Evolutionary conservation across 1,140 invertebrate species (phyloP), one percentile per base, ranked within the genome.

Genomic region (Sogatella furcifera): DNA sequence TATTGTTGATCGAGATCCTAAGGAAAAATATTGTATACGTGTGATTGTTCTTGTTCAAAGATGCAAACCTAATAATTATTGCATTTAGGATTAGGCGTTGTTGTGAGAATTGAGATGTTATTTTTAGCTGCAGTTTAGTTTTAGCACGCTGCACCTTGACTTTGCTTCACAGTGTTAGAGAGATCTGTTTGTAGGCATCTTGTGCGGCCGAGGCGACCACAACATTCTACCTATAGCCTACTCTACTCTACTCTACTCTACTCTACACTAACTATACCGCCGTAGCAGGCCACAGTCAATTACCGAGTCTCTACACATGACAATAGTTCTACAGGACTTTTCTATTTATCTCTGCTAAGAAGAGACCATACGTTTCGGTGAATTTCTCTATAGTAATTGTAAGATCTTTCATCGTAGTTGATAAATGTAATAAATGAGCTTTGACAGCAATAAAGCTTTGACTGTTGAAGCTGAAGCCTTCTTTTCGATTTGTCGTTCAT

Each of bases 1-100:
- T 55, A 55, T 22, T 60, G 17, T 60, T 60, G 46, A 49, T 49
- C 42, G 31, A 55, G 52, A 54, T 60, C n/a, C 15, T 24, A 21
- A 34, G 34, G 55, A 60, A 42, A 24, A 60, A 41, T 52, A 59
- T 59, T 59, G 15, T 28, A 49, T 34, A 59, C n/a, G 31, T 31
- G 31, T 55, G 31, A 55, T 31, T 31, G 22, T 31, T 38, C 53
- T 38, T 55, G 34, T 55, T 34, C 24, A 28, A 11, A 55, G 34
- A n/a, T 55, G 34, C 54, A 55, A 34, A 28, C 17, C 15, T 55
- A 55, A 28, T 55, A 55, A 21, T 22, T 55, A 34, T 34, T 55
- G 34, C 24, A 55, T 28, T 34, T 41, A 55, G 34, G 31, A 31
- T 41, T 41, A 34, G 34, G 54, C 31, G 31, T 28, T 19, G 17